phyloP scores from a whole-genome alignment of 2,797 vertebrate species.

The Cetoscarus ocellatus region DNA sequence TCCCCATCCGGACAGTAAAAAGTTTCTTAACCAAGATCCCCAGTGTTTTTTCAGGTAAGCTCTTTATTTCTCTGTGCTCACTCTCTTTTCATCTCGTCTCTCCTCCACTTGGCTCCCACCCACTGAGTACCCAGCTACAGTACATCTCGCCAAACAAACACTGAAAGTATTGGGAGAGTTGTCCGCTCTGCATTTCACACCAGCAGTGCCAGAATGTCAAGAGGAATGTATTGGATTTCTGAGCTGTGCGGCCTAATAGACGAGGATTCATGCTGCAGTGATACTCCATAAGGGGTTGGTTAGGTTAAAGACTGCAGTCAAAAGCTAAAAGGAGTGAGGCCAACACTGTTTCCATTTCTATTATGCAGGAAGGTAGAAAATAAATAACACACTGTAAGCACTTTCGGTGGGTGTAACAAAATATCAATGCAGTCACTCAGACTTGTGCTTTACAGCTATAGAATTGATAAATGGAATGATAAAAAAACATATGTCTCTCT shows the following conservation, averaged over 20 bases:
- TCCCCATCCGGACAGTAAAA: conserved; percentile 97
- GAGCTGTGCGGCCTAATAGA: conserved; percentile 21
- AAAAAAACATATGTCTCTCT: too few relatives aligned
- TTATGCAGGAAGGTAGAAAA: conserved; percentile 1
- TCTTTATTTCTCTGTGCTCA: conserved; percentile 14
- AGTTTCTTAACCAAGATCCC: conserved; percentile 99
- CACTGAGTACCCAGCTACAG: conserved; percentile 28
- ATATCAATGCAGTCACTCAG: too few relatives aligned
- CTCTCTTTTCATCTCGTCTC: conserved; percentile 25
- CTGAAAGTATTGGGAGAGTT: conserved; percentile 47
- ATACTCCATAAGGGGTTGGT: conserved; percentile 19
- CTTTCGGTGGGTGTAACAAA: not conserved
- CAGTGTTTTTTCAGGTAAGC: conserved; percentile 97
- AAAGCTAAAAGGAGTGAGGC: not conserved
- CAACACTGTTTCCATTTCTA: not conserved
- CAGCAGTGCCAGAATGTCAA: conserved; percentile 36
- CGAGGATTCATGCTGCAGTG: conserved; percentile 14
- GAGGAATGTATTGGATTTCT: conserved; percentile 34
- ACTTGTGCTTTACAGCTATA: too few relatives aligned
- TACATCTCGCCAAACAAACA: conserved; percentile 52
- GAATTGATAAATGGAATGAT: too few relatives aligned
- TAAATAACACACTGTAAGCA: not conserved
- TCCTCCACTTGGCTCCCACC: conserved; percentile 39
- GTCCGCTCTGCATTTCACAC: conserved; percentile 50
- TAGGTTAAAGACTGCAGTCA: conserved; percentile 10